Percentiles rank a stretch among this genome's conserved stretches.
phyloP scores from a whole-genome alignment of 2,797 vertebrate genomes.

The Ciconia nigra region DNA sequence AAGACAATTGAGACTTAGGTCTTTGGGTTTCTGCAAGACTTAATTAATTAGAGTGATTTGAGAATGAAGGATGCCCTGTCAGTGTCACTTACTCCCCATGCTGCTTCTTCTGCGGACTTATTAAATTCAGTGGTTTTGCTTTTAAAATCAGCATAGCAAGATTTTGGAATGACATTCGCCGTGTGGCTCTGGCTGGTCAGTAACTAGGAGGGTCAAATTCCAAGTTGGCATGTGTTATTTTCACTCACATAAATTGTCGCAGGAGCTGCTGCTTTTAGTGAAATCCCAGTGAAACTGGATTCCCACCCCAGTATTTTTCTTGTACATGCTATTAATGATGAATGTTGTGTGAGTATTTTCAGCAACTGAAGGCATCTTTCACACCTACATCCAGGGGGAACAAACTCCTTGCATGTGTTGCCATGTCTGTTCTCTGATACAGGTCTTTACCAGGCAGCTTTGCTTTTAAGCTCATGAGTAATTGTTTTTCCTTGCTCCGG shows the following conservation, averaged over 20 bases:
- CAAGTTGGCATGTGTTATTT: not conserved
- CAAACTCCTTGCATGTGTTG: fast-evolving
- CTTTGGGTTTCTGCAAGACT: constrained; percentile 2
- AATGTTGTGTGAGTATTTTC: not conserved
- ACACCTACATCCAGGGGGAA: not conserved
- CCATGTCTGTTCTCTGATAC: not conserved
- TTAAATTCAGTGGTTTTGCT: constrained; percentile 9
- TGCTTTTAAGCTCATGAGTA: not conserved
- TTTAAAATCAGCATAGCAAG: not conserved
- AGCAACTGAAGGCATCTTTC: not conserved
- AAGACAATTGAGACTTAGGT: not conserved
- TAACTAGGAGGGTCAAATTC: constrained; percentile 34
- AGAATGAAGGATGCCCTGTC: constrained; percentile 10
- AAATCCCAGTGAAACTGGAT: not conserved
- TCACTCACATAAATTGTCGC: not conserved
- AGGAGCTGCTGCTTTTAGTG: not conserved
- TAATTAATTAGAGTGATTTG: constrained; percentile 42
- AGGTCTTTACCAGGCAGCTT: not conserved
- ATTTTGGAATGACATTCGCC: not conserved
- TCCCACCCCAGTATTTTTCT: not conserved
- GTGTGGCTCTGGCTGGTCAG: constrained; percentile 1
- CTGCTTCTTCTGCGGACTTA: not conserved
- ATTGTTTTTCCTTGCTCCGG: not conserved
- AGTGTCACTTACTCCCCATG: not conserved
- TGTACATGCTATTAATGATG: not conserved